Evolutionary conservation across 2,113 vertebrate genomes (phyloP), one percentile per base, ranked within the genome.

Genomic region (Tursiops truncatus): DNA sequence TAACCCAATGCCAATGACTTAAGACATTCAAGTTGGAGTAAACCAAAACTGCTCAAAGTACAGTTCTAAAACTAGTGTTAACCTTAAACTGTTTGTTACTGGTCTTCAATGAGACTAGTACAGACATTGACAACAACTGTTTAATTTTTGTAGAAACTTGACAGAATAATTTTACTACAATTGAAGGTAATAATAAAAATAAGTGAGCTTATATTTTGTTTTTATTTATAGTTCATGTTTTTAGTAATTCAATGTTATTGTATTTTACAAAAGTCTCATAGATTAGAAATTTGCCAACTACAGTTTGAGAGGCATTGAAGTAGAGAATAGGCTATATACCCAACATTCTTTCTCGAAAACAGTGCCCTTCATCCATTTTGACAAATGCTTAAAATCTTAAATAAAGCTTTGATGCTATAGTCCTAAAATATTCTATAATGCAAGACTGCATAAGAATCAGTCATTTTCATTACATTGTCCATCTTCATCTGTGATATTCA

Each of bases 151-250:
- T 88, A 68, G 63, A 84, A 93, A 84, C 56, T 70, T 87, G 15
- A 60, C 20, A 85, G 33, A 71, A 56, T 70, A 58, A 89, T 41
- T 95, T 92, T 74, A 53, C 17, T 62, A 18, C 74, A 13, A 13
- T n/a, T 83, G n/a, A 94, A 86, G 47, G 10, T 87, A 62, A 60
- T 77, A 90, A 73, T 67, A 89, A 92, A 86, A 88, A 71, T n/a
- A 91, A n/a, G 14, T 85, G 15, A 8, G 26, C 62, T 90, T 63
- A 50, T 18, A 63, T 84, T 89, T 96, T 74, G n/a, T 89, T 83
- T 84, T 85, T 88, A 25, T 81, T 93, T 93, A 90, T 70, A 90
- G 83, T 71, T 97, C 33, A 41, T 82, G 53, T 67, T 91, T 93
- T 88, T 89, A 73, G 23, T 70, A 80, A 89, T 92, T 89, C 15